Base-by-base conservation (phyloP, 1,140 invertebrate genomes). In the Cydia pomonella region DNA sequence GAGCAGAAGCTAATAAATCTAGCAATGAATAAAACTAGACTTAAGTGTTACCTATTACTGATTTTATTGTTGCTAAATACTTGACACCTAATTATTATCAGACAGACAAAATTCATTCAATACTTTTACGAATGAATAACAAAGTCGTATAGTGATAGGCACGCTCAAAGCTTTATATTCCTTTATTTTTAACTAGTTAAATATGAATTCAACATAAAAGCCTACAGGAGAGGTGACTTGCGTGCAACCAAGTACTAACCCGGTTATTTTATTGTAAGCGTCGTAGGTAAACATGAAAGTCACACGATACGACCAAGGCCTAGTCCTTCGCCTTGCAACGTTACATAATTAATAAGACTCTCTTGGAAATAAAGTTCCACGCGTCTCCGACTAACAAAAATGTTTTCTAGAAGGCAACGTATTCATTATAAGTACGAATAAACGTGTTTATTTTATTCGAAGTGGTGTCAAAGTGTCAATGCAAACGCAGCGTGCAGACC, bases 371-470 rank as follows among this genome's bases (percentile, higher is more conserved):
- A 64, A 64, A 64, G 25, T 64, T 64, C 9, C 16, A 10, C 12
- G 13, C 53, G 21, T 23, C 53, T 59, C 5, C 53, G 53, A 10
- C 53, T 59, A 23, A 59, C 18, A 59, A 23, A 59, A 59, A 59
- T 23, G 53, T 59, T 59, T 59, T n/a, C 50, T 16, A 53, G 50
- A 53, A 59, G 53, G 10, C 53, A 59, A 59, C 18, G 2, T 23
- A 0, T 59, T 59, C 6, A 7, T 50, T 50, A 2, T 50, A 50
- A n/a, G 47, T 50, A 50, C 41, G 16, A 18, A 53, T 23, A 59
- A 59, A 59, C 53, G 23, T 23, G 53, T 59, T 59, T 23, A 59
- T 59, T 59, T 59, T 59, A 59, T 53, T 53, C n/a, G 50, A 53
- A 18, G n/a, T 53, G 50, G 53, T 59, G 53, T 23, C 53, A 23